A percentile compares a stretch with the other conserved stretches of the same genome.
Conservation (phyloP, 2,797 vertebrate genomes). For the Danio aesculapii region DNA sequence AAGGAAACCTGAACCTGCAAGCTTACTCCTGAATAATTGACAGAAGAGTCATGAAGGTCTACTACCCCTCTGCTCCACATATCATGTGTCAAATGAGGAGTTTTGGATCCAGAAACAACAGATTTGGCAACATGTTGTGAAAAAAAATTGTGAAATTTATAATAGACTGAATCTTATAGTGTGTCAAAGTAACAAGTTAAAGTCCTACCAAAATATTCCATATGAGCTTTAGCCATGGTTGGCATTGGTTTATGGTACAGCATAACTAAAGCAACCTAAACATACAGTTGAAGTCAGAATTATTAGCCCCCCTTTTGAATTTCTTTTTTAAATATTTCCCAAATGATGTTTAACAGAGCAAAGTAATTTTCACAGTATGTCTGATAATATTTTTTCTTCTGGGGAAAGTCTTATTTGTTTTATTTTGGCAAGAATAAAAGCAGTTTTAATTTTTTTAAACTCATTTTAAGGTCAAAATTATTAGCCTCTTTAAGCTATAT, state of each 20-base stretch:
- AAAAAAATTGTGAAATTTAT: conserved; percentile 16
- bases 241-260: neutral
- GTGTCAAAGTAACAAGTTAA: neutral
- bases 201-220: neutral
- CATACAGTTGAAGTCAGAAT: too few relatives aligned
- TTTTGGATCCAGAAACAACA: conserved; percentile 49
- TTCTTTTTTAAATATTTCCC: too few relatives aligned
- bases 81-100: conserved; percentile 59
- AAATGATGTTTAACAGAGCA: too few relatives aligned
- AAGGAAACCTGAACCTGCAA: conserved; percentile 73
- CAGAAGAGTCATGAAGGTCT: conserved; percentile 58
- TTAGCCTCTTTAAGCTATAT: too few relatives aligned
- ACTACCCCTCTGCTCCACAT: conserved; percentile 61
- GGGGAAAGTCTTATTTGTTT: too few relatives aligned
- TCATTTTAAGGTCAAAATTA: too few relatives aligned
- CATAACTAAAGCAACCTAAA: conserved; percentile 20
- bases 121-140: conserved; percentile 39
- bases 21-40: conserved; percentile 80
- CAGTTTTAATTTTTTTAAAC: too few relatives aligned
- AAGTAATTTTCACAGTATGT: too few relatives aligned
- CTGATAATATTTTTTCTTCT: too few relatives aligned
- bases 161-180: conserved; percentile 50
- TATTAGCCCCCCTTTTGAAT: too few relatives aligned
- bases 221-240: neutral
- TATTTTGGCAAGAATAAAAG: too few relatives aligned